These are phyloP conservation scores for Drosophila guanche DNA, from an alignment of 1,140 invertebrate species.

Conservation along the genomic window DNA sequence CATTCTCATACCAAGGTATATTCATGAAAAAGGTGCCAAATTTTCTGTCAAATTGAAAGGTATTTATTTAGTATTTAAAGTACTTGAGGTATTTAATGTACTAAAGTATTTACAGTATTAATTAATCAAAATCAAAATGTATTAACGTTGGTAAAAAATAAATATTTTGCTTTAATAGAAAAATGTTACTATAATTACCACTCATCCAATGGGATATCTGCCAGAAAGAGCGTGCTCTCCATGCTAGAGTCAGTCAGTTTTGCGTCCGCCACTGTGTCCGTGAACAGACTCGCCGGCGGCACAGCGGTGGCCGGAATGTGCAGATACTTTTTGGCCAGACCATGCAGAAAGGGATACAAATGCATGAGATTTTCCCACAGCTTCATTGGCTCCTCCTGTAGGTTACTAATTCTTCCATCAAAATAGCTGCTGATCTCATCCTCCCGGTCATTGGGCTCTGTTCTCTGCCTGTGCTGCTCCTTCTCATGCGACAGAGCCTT, in stretches of 20 bases:
- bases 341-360: constrained; percentile 49
- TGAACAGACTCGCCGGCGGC: constrained; percentile 28
- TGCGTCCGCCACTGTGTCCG: not conserved
- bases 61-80: too few species aligned
- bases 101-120: too few species aligned
- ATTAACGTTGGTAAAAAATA: too few species aligned
- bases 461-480: constrained; percentile 29
- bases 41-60: too few species aligned
- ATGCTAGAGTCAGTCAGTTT: constrained; percentile 29
- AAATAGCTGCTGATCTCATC: constrained; percentile 55
- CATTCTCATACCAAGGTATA: too few species aligned
- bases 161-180: too few species aligned
- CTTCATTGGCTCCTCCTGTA: constrained; percentile 42
- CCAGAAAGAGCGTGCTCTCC: constrained; percentile 41
- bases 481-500: constrained; percentile 35
- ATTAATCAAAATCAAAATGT: too few species aligned
- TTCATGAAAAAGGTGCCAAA: too few species aligned
- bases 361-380: constrained; percentile 46
- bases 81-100: too few species aligned
- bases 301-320: constrained; percentile 50
- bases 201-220: constrained; percentile 36
- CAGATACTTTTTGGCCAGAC: constrained; percentile 45
- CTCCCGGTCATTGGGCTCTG: constrained; percentile 4
- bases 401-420: constrained; percentile 25
- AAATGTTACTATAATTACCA: constrained; percentile 44